Evolutionary conservation across 2,888 invertebrate species (phyloP).

Genomic region (Cenopis cana): DNA sequence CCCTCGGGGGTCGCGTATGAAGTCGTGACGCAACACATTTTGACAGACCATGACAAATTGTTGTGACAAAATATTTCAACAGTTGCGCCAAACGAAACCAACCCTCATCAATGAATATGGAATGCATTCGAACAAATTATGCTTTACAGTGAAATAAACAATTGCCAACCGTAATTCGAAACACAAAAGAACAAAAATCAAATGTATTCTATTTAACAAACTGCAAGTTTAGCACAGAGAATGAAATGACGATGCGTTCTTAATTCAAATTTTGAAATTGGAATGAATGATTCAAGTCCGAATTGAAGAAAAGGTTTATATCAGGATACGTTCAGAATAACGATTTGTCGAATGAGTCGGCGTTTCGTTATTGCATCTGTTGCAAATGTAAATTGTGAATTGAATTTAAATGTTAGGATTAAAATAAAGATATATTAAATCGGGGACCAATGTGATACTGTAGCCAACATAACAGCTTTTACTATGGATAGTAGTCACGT

Average conservation of each 20-base stretch:
- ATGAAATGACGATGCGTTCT: conserved; percentile 71
- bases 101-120: conserved; percentile 62
- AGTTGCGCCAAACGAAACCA: conserved; percentile 71
- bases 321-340: conserved; percentile 52
- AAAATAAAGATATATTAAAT: conserved; percentile 24
- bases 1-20: conserved; percentile 64
- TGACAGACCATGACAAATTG: conserved; percentile 83
- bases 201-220: conserved; percentile 27
- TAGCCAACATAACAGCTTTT: conserved; percentile 1
- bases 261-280: conserved; percentile 68
- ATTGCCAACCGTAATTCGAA: conserved; percentile 15
- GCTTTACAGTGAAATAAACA: conserved; percentile 39
- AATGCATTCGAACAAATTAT: conserved; percentile 49
- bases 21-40: conserved; percentile 76
- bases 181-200: conserved; percentile 29
- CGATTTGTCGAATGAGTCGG: conserved; percentile 64
- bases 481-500: conserved; percentile 3
- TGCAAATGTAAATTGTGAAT: conserved; percentile 49
- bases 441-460: not conserved
- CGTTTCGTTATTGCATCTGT: conserved; percentile 53
- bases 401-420: conserved; percentile 37
- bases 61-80: conserved; percentile 85
- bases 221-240: conserved; percentile 54
- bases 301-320: conserved; percentile 54
- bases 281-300: conserved; percentile 69